A percentile compares a stretch with the other conserved stretches of the same genome.
phyloP scores from a whole-genome alignment of 2,888 invertebrate species.

The Himalopsyche kuldschensis region DNA sequence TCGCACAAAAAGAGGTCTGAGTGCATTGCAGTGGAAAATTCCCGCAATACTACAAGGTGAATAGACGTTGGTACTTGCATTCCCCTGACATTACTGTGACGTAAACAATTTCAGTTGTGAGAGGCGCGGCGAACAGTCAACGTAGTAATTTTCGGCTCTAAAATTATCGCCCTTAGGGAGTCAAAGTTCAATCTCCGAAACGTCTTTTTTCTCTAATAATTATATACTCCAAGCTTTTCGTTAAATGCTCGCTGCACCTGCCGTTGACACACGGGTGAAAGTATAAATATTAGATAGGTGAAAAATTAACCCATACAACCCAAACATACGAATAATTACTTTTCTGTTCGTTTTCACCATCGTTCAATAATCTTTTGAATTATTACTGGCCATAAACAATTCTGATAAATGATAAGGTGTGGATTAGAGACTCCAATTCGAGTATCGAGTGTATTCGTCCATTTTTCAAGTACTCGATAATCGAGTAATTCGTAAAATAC shows the following conservation, averaged over 20 bases:
- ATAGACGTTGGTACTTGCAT: not conserved
- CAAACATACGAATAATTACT: not conserved
- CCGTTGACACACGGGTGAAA: not conserved
- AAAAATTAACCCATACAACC: not conserved
- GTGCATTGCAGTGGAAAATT: too few species aligned
- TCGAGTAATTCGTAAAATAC: too few species aligned
- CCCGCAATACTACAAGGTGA: too few species aligned
- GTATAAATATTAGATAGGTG: not conserved
- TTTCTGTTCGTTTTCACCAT: not conserved
- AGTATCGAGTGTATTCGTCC: too few species aligned
- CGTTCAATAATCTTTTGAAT: not conserved
- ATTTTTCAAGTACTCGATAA: too few species aligned
- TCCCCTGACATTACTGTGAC: not conserved
- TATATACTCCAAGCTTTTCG: not conserved
- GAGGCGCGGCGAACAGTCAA: not conserved
- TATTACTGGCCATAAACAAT: not conserved
- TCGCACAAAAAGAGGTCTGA: too few species aligned
- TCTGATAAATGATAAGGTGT: too few species aligned
- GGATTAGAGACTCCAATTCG: too few species aligned
- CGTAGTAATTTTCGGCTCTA: not conserved
- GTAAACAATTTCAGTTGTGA: not conserved
- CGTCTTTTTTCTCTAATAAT: not conserved
- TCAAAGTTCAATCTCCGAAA: not conserved
- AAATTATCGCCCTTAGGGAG: not conserved
- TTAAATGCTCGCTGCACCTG: not conserved